Evolutionary conservation across 2,797 vertebrate species (phyloP).

Genomic region (Ibycter americanus): DNA sequence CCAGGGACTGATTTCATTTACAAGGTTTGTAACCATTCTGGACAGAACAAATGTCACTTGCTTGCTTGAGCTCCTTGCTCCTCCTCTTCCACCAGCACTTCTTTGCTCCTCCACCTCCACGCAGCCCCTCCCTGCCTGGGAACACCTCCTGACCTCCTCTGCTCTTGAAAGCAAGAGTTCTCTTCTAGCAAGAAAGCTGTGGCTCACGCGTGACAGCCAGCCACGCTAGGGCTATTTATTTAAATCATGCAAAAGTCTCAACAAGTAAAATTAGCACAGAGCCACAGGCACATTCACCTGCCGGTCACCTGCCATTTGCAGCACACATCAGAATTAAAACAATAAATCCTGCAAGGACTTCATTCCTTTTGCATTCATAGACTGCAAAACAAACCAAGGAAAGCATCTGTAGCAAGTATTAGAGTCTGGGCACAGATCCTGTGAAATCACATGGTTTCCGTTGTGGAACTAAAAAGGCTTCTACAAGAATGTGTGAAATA

Average conservation of each 20-base stretch:
- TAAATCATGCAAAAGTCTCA: neutral
- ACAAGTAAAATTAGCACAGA: neutral
- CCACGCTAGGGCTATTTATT: neutral
- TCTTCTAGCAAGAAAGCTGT: neutral
- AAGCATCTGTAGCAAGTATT: slow-evolving; percentile 27
- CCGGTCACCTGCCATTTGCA: neutral
- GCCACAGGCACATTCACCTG: neutral
- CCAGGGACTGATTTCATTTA: slow-evolving; percentile 53
- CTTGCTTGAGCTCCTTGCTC: slow-evolving; percentile 7
- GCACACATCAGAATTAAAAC: neutral
- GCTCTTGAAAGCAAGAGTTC: slow-evolving; percentile 22
- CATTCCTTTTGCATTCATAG: neutral
- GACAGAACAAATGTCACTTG: slow-evolving; percentile 8
- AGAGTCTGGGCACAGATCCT: slow-evolving; percentile 34
- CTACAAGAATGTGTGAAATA: slow-evolving; percentile 35
- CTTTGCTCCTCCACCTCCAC: neutral
- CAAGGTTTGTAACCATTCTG: slow-evolving; percentile 35
- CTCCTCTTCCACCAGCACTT: neutral
- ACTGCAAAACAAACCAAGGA: slow-evolving; percentile 26
- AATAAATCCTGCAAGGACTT: neutral
- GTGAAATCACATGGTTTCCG: slow-evolving; percentile 24
- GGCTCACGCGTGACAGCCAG: neutral
- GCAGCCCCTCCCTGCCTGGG: neutral
- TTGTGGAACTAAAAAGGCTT: slow-evolving; percentile 46
- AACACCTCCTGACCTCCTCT: slow-evolving; percentile 30